Base-by-base conservation (phyloP, 2,113 vertebrate genomes). In the Meleagris gallopavo region DNA sequence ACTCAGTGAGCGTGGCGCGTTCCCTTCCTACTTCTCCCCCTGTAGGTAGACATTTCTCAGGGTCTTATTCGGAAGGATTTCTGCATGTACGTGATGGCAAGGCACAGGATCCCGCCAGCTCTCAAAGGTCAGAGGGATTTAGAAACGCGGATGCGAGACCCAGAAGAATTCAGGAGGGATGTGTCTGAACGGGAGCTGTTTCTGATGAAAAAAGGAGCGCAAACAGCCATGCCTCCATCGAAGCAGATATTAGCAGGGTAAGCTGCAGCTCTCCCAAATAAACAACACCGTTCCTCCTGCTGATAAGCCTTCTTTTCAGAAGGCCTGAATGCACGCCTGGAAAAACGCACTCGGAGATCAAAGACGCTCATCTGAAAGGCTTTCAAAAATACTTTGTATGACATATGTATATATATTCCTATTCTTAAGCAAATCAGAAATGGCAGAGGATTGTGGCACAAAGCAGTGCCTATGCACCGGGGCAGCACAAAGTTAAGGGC, bases 401-500 rank as follows among this genome's bases (percentile, higher is more conserved):
- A 69, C 66, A 96, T n/a, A 82, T 15, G 57, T 27, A 45, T 9
- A 29, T 8, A 43, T 13, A 82, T 67, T 91, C 55, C 67, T 73
- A 21, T 77, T 79, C 60, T 89, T 88, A 91, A 91, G 73, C 50
- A 86, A 94, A 89, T 93, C 21, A 50, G 75, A 90, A 69, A 61
- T 82, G 80, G 84, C 73, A 83, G 80, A 81, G 69, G 93, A 95
- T 73, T 75, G 82, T 93, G 93, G 88, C 93, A 95, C 10, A 52
- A 65, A 92, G 90, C 79, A 79, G 72, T 3, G 65, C 83, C 91
- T 61, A 82, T 78, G 82, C 89, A 79, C 54, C 36, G 82, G 88
- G 90, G 93, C 82, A 97, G 83, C 83, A 72, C 58, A 48, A 97
- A 95, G 91, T 95, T 97, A 95, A 96, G 88, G 91, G 83, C 88